Base-by-base conservation (phyloP, 2,113 vertebrate genomes). In the Lepus europaeus region DNA sequence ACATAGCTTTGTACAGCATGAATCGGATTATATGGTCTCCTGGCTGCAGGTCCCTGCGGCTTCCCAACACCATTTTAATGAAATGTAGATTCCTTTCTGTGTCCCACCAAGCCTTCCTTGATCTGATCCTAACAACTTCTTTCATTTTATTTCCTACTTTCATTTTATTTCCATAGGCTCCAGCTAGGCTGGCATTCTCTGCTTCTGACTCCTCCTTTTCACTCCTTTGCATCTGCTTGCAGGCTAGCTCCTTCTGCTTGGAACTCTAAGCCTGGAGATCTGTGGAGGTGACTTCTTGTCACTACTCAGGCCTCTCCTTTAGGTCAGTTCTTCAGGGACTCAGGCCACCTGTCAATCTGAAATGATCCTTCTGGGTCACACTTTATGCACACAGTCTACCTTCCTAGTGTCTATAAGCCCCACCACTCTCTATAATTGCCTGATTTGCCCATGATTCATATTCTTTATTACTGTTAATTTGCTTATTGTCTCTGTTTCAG, bases 111-210 rank as follows among this genome's bases (percentile, higher is more conserved):
- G 84, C 9, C n/a, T 2, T 64, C 72, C 70, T 53, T 8, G 6
- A 2, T 11, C 17, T 53, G 73, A 78, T 19, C 53, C 61, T n/a
- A n/a, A 45, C 59, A 39, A 7, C 19, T 20, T 51, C 29, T 17
- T 33, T 4, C n/a, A 69, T 16, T n/a, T 39, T 20, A 33, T 5
- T 25, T 27, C n/a, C 19, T 2, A 14, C 29, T 17, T 33, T 4
- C n/a, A 69, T 16, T n/a, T 39, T 20, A 33, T 5, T 25, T 27
- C n/a, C 19, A 2, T 0, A 10, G 0, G 3, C 9, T 29, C 68
- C 20, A 66, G 87, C 73, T 31, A 36, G 29, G 29, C 2, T 6
- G 51, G 11, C 23, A 1, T 19, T 20, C 16, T 29, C 36, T 3
- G 4, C 61, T 73, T 76, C 22, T 1, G 1, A 51, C 39, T 4